phyloP scores from a whole-genome alignment of 2,888 invertebrate species.

The Acrocera orbiculus region DNA sequence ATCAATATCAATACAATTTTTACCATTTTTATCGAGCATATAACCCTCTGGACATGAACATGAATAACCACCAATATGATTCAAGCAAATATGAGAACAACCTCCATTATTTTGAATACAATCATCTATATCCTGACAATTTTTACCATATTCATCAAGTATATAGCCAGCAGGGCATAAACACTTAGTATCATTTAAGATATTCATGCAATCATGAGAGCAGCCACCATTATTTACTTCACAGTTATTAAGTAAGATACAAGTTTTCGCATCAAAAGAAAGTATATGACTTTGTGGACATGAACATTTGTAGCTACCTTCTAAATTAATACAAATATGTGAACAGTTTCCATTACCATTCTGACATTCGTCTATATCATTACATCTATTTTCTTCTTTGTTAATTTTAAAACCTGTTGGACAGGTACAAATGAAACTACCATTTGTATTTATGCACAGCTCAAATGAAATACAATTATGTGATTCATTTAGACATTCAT shows the following conservation, averaged over 20 bases:
- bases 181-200: conserved; percentile 34
- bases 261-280: conserved; percentile 19
- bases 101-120: conserved; percentile 38
- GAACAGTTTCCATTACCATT: conserved; percentile 29
- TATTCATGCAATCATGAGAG: conserved; percentile 33
- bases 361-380: conserved; percentile 35
- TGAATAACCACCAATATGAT: conserved; percentile 33
- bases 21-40: conserved; percentile 22
- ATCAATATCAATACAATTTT: conserved; percentile 35
- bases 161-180: conserved; percentile 38
- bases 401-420: conserved; percentile 31
- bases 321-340: conserved; percentile 31
- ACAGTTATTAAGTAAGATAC: conserved; percentile 35
- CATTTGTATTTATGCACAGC: conserved; percentile 27
- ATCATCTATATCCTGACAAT: conserved; percentile 33
- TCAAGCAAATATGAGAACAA: conserved; percentile 40
- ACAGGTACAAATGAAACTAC: conserved; percentile 32
- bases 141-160: conserved; percentile 29
- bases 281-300: conserved; percentile 21
- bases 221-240: conserved; percentile 27
- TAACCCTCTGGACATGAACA: conserved; percentile 35
- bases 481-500: conserved; percentile 34
- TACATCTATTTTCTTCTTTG: conserved; percentile 21
- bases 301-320: conserved; percentile 22
- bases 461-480: conserved; percentile 21